Evolutionary conservation across 2,113 vertebrate genomes (phyloP).

Genomic region (Colinus virginianus): DNA sequence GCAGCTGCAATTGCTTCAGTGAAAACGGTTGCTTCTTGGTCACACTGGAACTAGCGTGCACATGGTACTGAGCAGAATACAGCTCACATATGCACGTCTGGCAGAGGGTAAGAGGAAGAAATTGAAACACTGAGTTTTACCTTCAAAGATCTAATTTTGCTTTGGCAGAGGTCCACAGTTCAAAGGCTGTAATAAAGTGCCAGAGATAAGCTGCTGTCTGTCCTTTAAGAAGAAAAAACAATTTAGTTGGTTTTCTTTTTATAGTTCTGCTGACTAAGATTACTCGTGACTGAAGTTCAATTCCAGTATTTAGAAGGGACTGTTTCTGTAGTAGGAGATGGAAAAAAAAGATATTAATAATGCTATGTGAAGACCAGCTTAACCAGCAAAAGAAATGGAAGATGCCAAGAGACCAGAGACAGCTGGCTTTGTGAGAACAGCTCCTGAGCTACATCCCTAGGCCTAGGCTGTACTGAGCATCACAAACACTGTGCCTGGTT

Average conservation of each 20-base stretch:
- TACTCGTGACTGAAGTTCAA: not conserved
- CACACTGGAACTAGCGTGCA: not conserved
- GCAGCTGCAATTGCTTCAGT: not conserved
- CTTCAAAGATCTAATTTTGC: not conserved
- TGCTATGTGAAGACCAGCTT: constrained; percentile 29
- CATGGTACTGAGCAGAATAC: not conserved
- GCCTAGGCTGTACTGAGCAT: not conserved
- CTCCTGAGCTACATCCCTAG: not conserved
- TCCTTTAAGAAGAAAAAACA: not conserved
- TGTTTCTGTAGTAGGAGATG: not conserved
- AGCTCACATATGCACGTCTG: not conserved
- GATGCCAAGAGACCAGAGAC: constrained; percentile 14
- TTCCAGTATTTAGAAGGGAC: not conserved
- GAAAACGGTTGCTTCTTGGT: not conserved
- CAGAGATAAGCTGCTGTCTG: not conserved
- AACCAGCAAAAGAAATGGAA: constrained; percentile 36
- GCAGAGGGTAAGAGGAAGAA: not conserved
- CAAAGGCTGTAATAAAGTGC: not conserved
- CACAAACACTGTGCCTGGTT: not conserved
- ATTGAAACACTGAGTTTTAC: not conserved
- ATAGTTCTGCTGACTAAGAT: constrained; percentile 27
- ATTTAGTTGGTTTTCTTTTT: not conserved
- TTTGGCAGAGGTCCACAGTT: not conserved
- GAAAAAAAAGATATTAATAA: constrained; percentile 18
- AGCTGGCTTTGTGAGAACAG: not conserved